Evolutionary conservation across 2,113 vertebrate species (phyloP), one percentile per base, ranked within the genome.

Genomic region (Vimba vimba): DNA sequence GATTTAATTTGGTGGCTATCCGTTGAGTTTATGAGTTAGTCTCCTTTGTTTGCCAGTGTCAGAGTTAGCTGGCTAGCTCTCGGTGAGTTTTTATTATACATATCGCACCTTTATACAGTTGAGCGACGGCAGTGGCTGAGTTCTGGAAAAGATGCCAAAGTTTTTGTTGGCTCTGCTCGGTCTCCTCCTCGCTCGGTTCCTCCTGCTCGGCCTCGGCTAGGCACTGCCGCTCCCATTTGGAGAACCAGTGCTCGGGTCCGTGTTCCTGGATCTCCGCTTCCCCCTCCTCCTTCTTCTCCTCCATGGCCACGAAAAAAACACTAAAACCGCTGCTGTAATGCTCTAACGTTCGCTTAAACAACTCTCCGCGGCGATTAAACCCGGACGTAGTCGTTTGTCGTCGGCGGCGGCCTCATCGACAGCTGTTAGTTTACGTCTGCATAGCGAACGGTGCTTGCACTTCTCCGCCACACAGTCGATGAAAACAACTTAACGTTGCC

Each of bases 221-320:
- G 82, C 98, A 99, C 95, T 99, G 98, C 84, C 97, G 96, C 94
- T 98, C 97, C 97, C 98, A 99, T 92, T 98, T 98, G 86, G 96
- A 97, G 92, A 99, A 98, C 97, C 98, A 99, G 91, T 98, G 97
- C 90, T 99, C 97, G 12, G 98, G 97, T 90, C 98, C 97, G 94
- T 98, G 97, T 89, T 98, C 98, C 88, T 99, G 97, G 90, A 99
- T 99, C 94, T 97, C 96, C 88, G 96, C 94, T 94, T 97, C 97
- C 8, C 96, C 94, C 90, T 99, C 97, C 92, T 98, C 97, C 94
- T 97, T 97, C 92, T 90, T 95, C 90, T 98, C 97, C 94, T 98
- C 97, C 97, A 96, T 96, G 69, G 75, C 79, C 71, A 12, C 64
- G 50, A 57, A 57, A 55, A 68, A 77, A 79, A 43, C n/a, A 60